Evolutionary conservation across 2,888 invertebrate genomes (phyloP), one percentile per base, ranked within the genome.

Genomic region (Busseola fusca): DNA sequence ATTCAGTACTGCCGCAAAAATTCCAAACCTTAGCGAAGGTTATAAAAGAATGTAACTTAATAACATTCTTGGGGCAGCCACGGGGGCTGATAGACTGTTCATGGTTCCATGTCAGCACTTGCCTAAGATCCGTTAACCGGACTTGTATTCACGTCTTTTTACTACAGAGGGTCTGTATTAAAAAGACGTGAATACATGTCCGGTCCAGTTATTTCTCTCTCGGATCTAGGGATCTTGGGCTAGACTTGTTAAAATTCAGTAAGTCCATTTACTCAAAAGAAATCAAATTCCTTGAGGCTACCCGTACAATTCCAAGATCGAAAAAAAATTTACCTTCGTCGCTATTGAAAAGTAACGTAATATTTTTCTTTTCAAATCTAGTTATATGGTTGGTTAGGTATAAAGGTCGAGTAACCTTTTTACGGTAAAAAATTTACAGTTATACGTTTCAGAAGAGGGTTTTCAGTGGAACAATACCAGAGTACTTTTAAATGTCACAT

Each of bases 1-100:
- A 88, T 88, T 87, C 80, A 87, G 69, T 78, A 79, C 74, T 73
- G 69, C 86, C 86, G 73, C 82, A 84, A 87, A 78, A 86, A 87
- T 87, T 87, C 87, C 84, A 81, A 76, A 87, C 83, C 80, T 81
- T 83, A 73, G 78, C 76, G 80, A 85, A 86, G 85, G 86, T 84
- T 87, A 83, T 88, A 88, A 87, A 89, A 88, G 83, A 87, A 88
- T 86, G 86, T 85, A 83, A 85, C 83, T 84, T 87, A 85, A 87
- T 87, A 87, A 88, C 87, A 89, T 89, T 90, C 87, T 82, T 84
- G 76, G 83, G 79, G 75, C 75, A 81, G 83, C 84, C 86, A 88
- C 87, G 89, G 50, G 85, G 86, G 82, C 82, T 81, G 80, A 84
- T 84, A 87, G 76, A 85, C 83, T 87, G 84, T 82, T 86, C 83